Evolutionary conservation across 2,888 invertebrate species (phyloP).

Genomic region (Malthinus seriepunctatus): DNA sequence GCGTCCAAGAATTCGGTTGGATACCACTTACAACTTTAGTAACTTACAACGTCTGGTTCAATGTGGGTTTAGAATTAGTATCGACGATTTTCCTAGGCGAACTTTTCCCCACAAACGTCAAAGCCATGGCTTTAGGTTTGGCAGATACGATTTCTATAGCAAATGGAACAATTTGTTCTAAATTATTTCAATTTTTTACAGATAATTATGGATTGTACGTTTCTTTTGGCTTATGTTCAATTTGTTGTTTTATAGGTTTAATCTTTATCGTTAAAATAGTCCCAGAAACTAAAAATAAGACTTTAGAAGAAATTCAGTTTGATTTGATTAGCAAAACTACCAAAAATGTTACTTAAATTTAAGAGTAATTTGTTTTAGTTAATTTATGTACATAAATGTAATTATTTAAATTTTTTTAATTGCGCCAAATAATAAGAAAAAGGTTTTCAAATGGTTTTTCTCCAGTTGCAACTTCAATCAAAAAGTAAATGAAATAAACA

Average conservation of each 20-base stretch:
- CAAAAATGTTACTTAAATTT: background rate
- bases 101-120: conserved; percentile 59
- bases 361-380: too few relatives aligned
- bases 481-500: too few relatives aligned
- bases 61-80: conserved; percentile 58
- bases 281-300: conserved; percentile 73
- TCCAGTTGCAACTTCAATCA: too few relatives aligned
- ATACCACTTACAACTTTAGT: conserved; percentile 56
- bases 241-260: conserved; percentile 63
- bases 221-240: conserved; percentile 67
- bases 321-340: conserved; percentile 15
- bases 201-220: conserved; percentile 64
- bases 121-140: conserved; percentile 61
- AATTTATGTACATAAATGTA: too few relatives aligned
- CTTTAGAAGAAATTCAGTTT: conserved; percentile 68
- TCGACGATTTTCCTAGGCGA: conserved; percentile 59
- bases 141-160: conserved; percentile 58
- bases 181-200: conserved; percentile 57
- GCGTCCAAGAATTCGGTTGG: conserved; percentile 51
- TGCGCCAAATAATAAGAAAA: background rate
- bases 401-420: background rate
- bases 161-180: conserved; percentile 56
- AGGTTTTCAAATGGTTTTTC: too few relatives aligned
- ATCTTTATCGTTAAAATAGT: conserved; percentile 62
- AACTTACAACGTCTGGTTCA: conserved; percentile 57